These are phyloP conservation scores for Empis livida DNA, from an alignment of 2,888 invertebrate species.

Conservation along the genomic window DNA sequence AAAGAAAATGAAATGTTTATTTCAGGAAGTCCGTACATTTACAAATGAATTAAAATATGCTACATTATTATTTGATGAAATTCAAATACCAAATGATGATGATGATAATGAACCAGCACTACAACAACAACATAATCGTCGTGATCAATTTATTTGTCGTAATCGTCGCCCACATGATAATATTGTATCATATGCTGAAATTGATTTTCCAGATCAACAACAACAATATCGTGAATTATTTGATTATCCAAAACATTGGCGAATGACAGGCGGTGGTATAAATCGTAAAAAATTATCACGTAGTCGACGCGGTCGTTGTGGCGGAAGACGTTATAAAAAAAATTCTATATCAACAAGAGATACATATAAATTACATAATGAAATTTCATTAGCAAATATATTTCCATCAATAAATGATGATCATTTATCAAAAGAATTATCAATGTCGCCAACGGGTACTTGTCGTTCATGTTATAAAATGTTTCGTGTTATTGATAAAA, in stretches of 20 bases:
- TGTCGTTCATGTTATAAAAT: slow-evolving; percentile 14
- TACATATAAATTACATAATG: slow-evolving; percentile 10
- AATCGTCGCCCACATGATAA: neutral
- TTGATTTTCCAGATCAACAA: neutral
- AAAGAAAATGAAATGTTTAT: slow-evolving; percentile 15
- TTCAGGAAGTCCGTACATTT: slow-evolving; percentile 18
- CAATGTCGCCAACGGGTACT: neutral
- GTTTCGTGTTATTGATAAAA: slow-evolving; percentile 1
- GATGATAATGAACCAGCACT: neutral
- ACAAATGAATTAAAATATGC: slow-evolving; percentile 12
- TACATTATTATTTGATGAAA: slow-evolving; percentile 8
- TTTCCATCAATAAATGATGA: slow-evolving; percentile 16
- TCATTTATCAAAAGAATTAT: slow-evolving; percentile 1
- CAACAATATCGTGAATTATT: slow-evolving; percentile 13
- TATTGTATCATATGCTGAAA: slow-evolving; percentile 8
- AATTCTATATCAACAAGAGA: neutral
- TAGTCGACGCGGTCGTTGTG: slow-evolving; percentile 6
- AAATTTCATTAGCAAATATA: slow-evolving; percentile 16
- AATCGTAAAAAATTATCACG: slow-evolving; percentile 2
- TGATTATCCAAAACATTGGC: slow-evolving; percentile 16
- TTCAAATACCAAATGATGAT: neutral
- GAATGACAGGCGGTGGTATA: slow-evolving; percentile 9
- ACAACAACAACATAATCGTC: neutral
- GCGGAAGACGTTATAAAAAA: slow-evolving; percentile 12
- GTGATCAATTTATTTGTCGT: neutral